Evolutionary conservation across 2,888 invertebrate species (phyloP), one percentile per base, ranked within the genome.

Genomic region (Synanthedon myopaeformis): DNA sequence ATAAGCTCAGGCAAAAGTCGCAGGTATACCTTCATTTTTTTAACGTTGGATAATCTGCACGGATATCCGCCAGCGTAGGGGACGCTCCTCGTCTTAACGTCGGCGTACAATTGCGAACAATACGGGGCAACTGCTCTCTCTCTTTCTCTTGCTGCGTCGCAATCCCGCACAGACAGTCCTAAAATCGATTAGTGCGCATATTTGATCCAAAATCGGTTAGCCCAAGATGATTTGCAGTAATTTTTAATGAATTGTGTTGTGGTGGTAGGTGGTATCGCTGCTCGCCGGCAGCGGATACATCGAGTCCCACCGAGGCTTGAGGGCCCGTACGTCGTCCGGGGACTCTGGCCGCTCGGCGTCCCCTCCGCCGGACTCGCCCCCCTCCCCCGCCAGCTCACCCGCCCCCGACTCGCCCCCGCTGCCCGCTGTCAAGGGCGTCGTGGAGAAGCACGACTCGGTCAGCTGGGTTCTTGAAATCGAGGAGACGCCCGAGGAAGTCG

Each of bases 401-500:
- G 61, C 64, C 28, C 67, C 79, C n/a, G 90, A 91, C 55, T 89
- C 91, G 14, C 91, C 93, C 1, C 88, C 90, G 10, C 91, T 93
- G 14, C 93, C 94, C 11, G 92, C 93, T 61, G 92, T 95, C 28
- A 95, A 95, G 69, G 94, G 92, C 12, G 92, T 96, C 58, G 94
- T 95, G 1, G 93, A 95, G 74, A 95, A 95, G 73, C 92, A 92
- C 54, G 95, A 95, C 74, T 95, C 95, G 0, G 94, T 96, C 45
- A 94, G 95, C 67, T 96, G 94, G 91, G 94, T 95, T 14, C 84
- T 95, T 41, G 95, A 95, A 73, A 92, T 96, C 70, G 92, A 92
- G 63, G 91, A 92, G 66, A 90, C 92, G 12, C 92, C 93, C 0
- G 92, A 93, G 66, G 91, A 91, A 59, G 90, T 92, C 48, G 92